phyloP scores from a whole-genome alignment of 2,113 vertebrate genomes.

The Tupaia chinensis region DNA sequence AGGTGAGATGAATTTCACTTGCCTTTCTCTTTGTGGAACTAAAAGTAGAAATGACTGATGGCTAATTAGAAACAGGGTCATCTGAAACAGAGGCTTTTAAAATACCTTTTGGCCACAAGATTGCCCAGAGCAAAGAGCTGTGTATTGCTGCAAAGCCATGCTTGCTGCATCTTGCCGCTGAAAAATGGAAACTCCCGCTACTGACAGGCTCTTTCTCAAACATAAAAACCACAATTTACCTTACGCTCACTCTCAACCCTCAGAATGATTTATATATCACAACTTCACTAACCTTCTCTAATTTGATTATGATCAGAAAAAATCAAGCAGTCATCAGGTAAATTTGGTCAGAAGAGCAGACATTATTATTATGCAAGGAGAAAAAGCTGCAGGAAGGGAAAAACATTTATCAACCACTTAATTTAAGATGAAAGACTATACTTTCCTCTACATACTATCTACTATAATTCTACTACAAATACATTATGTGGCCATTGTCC shows the following conservation, averaged over 20 bases:
- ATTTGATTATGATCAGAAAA: slow-evolving; percentile 30
- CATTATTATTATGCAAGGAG: background rate
- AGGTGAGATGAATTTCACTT: slow-evolving; percentile 23
- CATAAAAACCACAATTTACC: slow-evolving; percentile 58
- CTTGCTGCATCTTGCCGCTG: background rate
- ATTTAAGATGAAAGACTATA: background rate
- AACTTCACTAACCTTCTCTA: slow-evolving; percentile 25
- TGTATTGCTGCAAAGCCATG: background rate
- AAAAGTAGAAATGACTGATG: slow-evolving; percentile 64
- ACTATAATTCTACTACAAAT: background rate
- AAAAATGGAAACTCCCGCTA: slow-evolving; percentile 40
- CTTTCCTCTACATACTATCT: background rate
- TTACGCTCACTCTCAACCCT: slow-evolving; percentile 16
- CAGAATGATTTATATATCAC: background rate
- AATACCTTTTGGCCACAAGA: slow-evolving; percentile 42
- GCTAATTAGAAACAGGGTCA: slow-evolving; percentile 41
- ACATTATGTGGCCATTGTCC: background rate
- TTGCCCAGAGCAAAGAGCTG: background rate
- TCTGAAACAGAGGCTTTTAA: slow-evolving; percentile 54
- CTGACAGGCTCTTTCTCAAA: slow-evolving; percentile 30
- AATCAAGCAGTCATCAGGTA: background rate
- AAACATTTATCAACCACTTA: background rate
- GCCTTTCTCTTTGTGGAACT: slow-evolving; percentile 54
- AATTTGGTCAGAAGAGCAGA: slow-evolving; percentile 28
- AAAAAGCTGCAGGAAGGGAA: background rate